A percentile compares a stretch with the other conserved stretches of the same genome.
Conservation (phyloP, 2,113 vertebrate species). For the Peromyscus polionotus region DNA sequence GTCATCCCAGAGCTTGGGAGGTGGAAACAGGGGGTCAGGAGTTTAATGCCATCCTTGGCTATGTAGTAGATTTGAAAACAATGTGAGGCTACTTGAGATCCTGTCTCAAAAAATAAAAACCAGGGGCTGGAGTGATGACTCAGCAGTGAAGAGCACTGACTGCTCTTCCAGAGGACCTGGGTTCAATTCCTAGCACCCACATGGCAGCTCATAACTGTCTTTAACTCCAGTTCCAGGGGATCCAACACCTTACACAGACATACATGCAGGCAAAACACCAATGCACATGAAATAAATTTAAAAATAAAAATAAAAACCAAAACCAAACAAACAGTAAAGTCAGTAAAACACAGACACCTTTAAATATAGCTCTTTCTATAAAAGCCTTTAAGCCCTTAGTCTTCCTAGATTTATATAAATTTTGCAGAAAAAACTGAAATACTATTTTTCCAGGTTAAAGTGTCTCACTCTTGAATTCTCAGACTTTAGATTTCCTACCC, state of each 20-base stretch:
- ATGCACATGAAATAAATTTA: not conserved
- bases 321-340: not conserved
- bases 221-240: not conserved
- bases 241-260: not conserved
- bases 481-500: not conserved
- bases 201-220: not conserved
- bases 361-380: not conserved
- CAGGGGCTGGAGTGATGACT: too few species aligned
- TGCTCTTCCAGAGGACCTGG: too few species aligned
- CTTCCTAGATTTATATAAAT: not conserved
- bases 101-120: not conserved
- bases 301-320: not conserved
- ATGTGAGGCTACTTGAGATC: not conserved
- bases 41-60: not conserved
- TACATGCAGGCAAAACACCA: not conserved
- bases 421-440: not conserved
- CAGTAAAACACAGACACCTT: not conserved
- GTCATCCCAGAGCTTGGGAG: not conserved
- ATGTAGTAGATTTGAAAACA: not conserved
- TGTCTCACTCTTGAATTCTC: not conserved
- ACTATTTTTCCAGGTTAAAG: not conserved
- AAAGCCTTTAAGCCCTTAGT: not conserved
- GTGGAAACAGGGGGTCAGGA: not conserved
- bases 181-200: too few species aligned
- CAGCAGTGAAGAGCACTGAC: too few species aligned